A percentile compares a stretch with the other conserved stretches of the same genome.
phyloP scores from a whole-genome alignment of 2,888 invertebrate species.

The Smittia aterrima region DNA sequence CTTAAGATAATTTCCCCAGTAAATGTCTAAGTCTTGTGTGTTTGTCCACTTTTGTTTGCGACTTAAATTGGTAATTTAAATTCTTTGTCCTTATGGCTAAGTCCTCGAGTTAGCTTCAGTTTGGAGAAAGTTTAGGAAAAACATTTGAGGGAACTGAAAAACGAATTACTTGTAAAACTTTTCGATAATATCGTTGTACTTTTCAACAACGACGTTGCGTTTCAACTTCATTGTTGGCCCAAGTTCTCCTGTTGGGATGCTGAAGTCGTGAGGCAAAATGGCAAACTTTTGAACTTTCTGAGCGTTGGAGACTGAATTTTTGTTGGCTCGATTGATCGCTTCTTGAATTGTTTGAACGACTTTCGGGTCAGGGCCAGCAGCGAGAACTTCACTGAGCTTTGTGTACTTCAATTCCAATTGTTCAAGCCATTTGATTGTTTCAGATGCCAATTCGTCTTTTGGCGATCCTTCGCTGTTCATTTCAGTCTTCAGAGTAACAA shows the following conservation, averaged over 20 bases:
- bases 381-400: constrained; percentile 69
- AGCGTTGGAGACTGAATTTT: constrained; percentile 78
- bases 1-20: too few species aligned
- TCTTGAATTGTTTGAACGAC: constrained; percentile 74
- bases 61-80: too few species aligned
- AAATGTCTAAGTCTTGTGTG: too few species aligned
- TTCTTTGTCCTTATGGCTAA: too few species aligned
- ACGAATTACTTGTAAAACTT: constrained; percentile 61
- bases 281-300: constrained; percentile 85
- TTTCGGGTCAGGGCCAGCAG: constrained; percentile 60
- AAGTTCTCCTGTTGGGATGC: constrained; percentile 81
- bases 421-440: constrained; percentile 69
- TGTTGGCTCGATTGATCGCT: constrained; percentile 75
- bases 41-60: too few species aligned
- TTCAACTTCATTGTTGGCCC: constrained; percentile 87
- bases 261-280: constrained; percentile 81
- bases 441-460: constrained; percentile 64
- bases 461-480: constrained; percentile 71
- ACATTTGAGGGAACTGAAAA: too few species aligned
- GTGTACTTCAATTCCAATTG: constrained; percentile 65
- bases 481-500: constrained; percentile 84
- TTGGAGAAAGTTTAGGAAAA: too few species aligned
- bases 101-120: too few species aligned
- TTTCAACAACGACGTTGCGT: constrained; percentile 71
- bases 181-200: constrained; percentile 76